Conservation (phyloP, 2,888 invertebrate genomes). For the Chrysolina oricalcia region DNA sequence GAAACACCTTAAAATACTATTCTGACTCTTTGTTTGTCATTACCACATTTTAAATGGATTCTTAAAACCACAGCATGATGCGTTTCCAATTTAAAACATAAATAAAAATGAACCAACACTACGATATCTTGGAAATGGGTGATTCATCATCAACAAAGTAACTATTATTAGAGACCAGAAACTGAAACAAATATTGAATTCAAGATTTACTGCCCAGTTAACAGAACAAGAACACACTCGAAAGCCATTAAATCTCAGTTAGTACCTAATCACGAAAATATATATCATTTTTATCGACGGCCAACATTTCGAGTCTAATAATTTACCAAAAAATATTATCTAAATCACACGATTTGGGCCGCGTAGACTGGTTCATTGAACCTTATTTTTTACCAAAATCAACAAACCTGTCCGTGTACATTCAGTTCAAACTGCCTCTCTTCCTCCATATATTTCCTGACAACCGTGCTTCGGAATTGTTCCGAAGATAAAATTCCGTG, state of each 20-base stretch:
- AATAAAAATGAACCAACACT: background rate
- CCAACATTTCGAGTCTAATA: background rate
- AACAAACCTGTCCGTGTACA: conserved; percentile 4
- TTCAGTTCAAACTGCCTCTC: background rate
- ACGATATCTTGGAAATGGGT: background rate
- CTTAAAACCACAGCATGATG: background rate
- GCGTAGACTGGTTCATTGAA: conserved; percentile 5
- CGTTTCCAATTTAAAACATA: background rate
- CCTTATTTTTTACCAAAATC: background rate
- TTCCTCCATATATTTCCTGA: conserved; percentile 31
- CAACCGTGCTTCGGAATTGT: conserved; percentile 28
- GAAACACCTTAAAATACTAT: background rate
- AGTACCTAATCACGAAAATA: conserved; percentile 9
- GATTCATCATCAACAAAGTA: background rate
- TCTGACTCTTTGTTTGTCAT: background rate
- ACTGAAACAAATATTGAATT: background rate
- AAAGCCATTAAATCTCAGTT: background rate
- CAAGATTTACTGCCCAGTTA: background rate
- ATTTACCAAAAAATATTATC: background rate
- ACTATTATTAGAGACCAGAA: background rate
- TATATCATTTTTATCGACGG: conserved; percentile 2
- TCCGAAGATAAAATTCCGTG: conserved; percentile 36
- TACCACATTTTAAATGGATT: background rate
- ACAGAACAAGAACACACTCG: background rate
- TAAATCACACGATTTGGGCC: background rate